These are phyloP conservation scores for Amphipoea lucens DNA, from an alignment of 2,888 invertebrate genomes.

Conservation along the genomic window DNA sequence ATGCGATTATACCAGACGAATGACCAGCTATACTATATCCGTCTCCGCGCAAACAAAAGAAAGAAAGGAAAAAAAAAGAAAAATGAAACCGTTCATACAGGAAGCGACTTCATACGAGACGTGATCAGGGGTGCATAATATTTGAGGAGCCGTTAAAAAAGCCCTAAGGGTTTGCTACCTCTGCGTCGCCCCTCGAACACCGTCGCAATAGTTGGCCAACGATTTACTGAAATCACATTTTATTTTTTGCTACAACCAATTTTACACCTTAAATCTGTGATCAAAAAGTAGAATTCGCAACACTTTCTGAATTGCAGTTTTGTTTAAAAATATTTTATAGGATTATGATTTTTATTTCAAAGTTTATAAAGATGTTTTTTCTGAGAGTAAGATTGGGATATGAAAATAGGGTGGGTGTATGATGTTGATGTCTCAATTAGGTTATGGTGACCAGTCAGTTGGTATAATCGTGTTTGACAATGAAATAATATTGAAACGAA, in stretches of 20 bases:
- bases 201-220: conserved; percentile 61
- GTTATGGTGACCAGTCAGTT: conserved; percentile 77
- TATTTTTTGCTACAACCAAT: conserved; percentile 38
- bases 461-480: conserved; percentile 79
- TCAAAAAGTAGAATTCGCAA: not conserved
- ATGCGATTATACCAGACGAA: conserved; percentile 58
- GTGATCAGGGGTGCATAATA: conserved; percentile 89
- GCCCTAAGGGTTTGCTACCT: conserved; percentile 79
- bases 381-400: not conserved
- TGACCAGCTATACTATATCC: conserved; percentile 54
- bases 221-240: conserved; percentile 61
- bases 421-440: conserved; percentile 80
- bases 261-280: conserved; percentile 38
- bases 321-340: conserved; percentile 28
- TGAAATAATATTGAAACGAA: conserved; percentile 69
- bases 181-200: conserved; percentile 56
- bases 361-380: conserved; percentile 50
- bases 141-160: conserved; percentile 86
- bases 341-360: conserved; percentile 48
- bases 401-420: conserved; percentile 68
- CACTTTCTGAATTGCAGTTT: not conserved
- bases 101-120: conserved; percentile 88
- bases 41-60: conserved; percentile 66
- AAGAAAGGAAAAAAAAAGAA: conserved; percentile 76
- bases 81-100: conserved; percentile 88